Evolutionary conservation across 53 echinoderm and acorn worm genomes (phyloP).

Genomic region (Holothuria scabra): DNA sequence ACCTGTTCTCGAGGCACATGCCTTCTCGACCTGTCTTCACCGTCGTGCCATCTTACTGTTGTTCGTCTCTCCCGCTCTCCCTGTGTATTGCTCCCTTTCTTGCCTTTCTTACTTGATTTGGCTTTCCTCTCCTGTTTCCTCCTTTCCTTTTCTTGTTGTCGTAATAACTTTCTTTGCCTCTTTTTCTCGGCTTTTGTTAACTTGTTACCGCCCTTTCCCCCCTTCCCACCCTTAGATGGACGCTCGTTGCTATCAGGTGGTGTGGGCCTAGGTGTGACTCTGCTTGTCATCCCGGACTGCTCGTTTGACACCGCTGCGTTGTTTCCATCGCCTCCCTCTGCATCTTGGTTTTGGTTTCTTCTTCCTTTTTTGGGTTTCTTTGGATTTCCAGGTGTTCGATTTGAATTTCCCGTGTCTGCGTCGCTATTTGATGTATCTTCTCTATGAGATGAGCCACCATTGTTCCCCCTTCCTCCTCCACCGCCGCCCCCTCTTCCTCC

Average conservation of each 20-base stretch:
- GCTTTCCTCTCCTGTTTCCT: conserved; percentile 11
- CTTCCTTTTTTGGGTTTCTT: too few relatives aligned
- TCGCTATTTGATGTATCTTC: too few relatives aligned
- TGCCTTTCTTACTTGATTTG: not conserved
- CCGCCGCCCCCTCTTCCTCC: too few relatives aligned
- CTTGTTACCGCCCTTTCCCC: not conserved
- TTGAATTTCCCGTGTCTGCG: too few relatives aligned
- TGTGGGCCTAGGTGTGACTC: conserved; percentile 9
- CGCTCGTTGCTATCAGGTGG: not conserved
- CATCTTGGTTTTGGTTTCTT: too few relatives aligned
- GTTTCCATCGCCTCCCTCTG: too few relatives aligned
- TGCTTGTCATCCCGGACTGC: not conserved
- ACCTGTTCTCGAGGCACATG: conserved; percentile 9
- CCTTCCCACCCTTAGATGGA: not conserved
- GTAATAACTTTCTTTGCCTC: conserved; percentile 5
- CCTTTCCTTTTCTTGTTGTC: conserved; percentile 9
- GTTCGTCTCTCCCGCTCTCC: conserved; percentile 43
- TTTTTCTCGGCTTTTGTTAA: conserved; percentile 32
- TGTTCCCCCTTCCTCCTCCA: too few relatives aligned
- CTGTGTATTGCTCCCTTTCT: conserved; percentile 23
- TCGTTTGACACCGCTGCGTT: too few relatives aligned
- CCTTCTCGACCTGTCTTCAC: conserved; percentile 14
- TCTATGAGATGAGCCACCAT: too few relatives aligned
- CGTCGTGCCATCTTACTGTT: not conserved
- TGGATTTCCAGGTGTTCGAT: too few relatives aligned